These are phyloP conservation scores for Bibio marci DNA, from an alignment of 2,888 invertebrate genomes.

Conservation along the genomic window DNA sequence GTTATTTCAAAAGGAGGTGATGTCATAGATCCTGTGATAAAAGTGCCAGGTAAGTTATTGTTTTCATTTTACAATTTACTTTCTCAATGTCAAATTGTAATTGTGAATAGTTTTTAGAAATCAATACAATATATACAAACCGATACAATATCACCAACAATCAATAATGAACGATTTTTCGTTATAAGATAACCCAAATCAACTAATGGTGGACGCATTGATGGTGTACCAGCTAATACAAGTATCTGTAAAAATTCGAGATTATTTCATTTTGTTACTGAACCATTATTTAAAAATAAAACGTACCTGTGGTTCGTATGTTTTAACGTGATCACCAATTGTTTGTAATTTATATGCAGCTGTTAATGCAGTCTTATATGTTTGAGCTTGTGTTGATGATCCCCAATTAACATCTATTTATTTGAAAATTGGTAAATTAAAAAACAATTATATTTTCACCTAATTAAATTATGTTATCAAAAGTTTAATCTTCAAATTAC, in stretches of 20 bases:
- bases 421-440: not conserved
- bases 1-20: too few species aligned
- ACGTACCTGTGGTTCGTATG: slow-evolving; percentile 85
- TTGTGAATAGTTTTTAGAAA: not conserved
- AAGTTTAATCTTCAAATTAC: too few species aligned
- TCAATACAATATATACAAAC: slow-evolving; percentile 32
- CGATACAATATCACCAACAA: slow-evolving; percentile 73
- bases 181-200: slow-evolving; percentile 86
- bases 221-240: slow-evolving; percentile 71
- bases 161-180: slow-evolving; percentile 75
- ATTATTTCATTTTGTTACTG: slow-evolving; percentile 20
- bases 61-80: too few species aligned
- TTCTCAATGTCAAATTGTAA: too few species aligned
- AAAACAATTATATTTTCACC: slow-evolving; percentile 1
- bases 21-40: too few species aligned
- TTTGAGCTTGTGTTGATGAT: slow-evolving; percentile 90
- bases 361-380: slow-evolving; percentile 78
- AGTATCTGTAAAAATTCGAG: slow-evolving; percentile 25
- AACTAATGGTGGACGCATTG: slow-evolving; percentile 68
- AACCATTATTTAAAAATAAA: not conserved
- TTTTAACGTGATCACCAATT: slow-evolving; percentile 92
- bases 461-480: slow-evolving; percentile 6
- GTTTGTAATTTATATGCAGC: slow-evolving; percentile 65
- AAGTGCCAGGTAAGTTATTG: too few species aligned
- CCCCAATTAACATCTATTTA: slow-evolving; percentile 86